Base-by-base conservation (phyloP, 2,888 invertebrate genomes). In the Apotomis turbidana region DNA sequence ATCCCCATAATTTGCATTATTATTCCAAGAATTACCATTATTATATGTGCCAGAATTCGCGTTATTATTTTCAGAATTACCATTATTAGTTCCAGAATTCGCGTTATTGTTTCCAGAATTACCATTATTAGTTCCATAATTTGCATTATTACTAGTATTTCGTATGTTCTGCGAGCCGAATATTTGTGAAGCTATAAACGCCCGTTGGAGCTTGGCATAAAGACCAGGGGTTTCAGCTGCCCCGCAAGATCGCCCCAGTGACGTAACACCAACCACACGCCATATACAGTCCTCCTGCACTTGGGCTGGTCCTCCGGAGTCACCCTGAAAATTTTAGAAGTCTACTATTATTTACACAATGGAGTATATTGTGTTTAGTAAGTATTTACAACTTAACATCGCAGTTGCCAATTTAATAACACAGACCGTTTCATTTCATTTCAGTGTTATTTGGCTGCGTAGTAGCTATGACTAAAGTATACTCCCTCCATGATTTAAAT, bases 301-400 rank as follows among this genome's bases (percentile, higher is more conserved):
- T 75, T 92, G 91, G 0, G 89, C 90, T 3, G 93, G 93, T 0
- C 93, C 93, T 0, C 93, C 93, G 0, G 92, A 92, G 69, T 93
- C 93, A 62, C 93, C 93, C 93, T 93, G 84, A 0, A 70, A 74
- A 27, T 27, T 27, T 27, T 27, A 27, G 27, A 27, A 27, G 27
- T 27, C 27, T 27, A 27, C 27, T 27, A 27, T 27, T 27, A 27
- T 27, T 27, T 27, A 27, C 27, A 27, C 1, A 27, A 27, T 27
- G 27, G 27, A 27, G 27, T 27, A 27, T 27, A 27, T 27, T 27
- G 27, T 27, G 27, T 27, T 27, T 27, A 27, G 27, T 27, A 27
- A 27, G 27, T 27, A 27, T 27, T 27, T 27, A 27, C 27, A 27
- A 27, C 27, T 27, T 27, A 27, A 27, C 27, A 2, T 27, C 27